Conservation (phyloP, 2,888 invertebrate species). For the Aphidius colemani region DNA sequence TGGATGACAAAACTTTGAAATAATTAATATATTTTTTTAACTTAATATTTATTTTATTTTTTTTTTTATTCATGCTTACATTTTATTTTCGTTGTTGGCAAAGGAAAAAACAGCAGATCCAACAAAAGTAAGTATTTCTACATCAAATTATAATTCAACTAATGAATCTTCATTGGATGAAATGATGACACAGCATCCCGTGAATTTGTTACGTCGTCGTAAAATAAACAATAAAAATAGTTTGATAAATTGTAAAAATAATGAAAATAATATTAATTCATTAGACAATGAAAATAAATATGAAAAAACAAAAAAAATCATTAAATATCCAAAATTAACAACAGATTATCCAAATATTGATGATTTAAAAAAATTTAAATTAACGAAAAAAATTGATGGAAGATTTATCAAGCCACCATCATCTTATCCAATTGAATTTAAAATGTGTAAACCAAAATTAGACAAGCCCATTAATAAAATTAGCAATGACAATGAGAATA, state of each 20-base stretch:
- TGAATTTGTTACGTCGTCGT: slow-evolving; percentile 50
- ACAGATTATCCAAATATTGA: slow-evolving; percentile 45
- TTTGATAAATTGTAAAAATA: slow-evolving; percentile 8
- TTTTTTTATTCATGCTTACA: slow-evolving; percentile 52
- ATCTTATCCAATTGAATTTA: slow-evolving; percentile 45
- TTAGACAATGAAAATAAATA: slow-evolving; percentile 12
- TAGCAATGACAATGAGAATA: background rate
- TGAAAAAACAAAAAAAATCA: slow-evolving; percentile 37
- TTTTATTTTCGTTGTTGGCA: slow-evolving; percentile 48
- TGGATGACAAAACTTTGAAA: background rate
- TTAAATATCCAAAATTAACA: slow-evolving; percentile 50
- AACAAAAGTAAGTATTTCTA: slow-evolving; percentile 56
- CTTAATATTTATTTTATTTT: slow-evolving; percentile 34
- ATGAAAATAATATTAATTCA: background rate
- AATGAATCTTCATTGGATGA: slow-evolving; percentile 39
- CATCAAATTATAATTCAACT: slow-evolving; percentile 45
- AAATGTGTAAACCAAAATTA: slow-evolving; percentile 47
- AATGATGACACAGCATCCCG: slow-evolving; percentile 24
- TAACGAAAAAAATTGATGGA: slow-evolving; percentile 37
- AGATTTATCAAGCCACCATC: slow-evolving; percentile 43
- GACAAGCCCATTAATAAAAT: slow-evolving; percentile 19
- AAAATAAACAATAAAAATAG: slow-evolving; percentile 29
- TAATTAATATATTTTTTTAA: background rate
- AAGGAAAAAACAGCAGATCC: slow-evolving; percentile 51
- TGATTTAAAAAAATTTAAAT: slow-evolving; percentile 13